Evolutionary conservation across 2,113 vertebrate genomes (phyloP), one percentile per base, ranked within the genome.

Genomic region (Lampris incognitus): DNA sequence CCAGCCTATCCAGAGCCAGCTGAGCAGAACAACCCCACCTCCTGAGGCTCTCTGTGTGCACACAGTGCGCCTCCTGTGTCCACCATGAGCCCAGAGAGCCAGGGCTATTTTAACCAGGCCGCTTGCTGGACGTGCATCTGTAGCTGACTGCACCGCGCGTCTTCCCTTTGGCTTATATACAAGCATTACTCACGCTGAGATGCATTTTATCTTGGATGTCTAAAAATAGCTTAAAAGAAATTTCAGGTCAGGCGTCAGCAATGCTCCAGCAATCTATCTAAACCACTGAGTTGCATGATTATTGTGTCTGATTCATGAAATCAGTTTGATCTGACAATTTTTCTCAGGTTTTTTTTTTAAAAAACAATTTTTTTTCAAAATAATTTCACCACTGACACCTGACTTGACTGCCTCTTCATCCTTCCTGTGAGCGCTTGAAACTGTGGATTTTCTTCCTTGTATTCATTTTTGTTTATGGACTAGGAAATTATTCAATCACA

Each of bases 221-320:
- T 92, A 93, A 91, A 92, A 92, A 92, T 92, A 92, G 72, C 75
- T 61, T 61, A 62, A 68, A 83, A 85, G 60, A 78, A 51, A 84
- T 77, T 73, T 59, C 73, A 69, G 49, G 59, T 41, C 8, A 38
- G 81, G 81, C 67, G 24, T 74, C 78, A 58, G 39, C 72, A 63
- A 78, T 75, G 72, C 82, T 49, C 39, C 66, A 71, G 38, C 67
- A 51, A 24, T 72, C 51, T 38, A 62, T 82, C 5, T 40, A 58
- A 6, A 61, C 13, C 36, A 10, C 38, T 65, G 49, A 60, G 36
- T 24, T 52, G 52, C 40, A 24, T 71, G 55, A 6, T 60, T 60
- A 51, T 6, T 49, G 5, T 74, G 36, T 44, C 2, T 58, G 42
- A 50, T 44, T 1, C 56, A 50, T 38, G 11, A 4, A 72, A 61